These are phyloP conservation scores for Teleogryllus oceanicus DNA, from an alignment of 2,888 invertebrate genomes.

Conservation along the genomic window DNA sequence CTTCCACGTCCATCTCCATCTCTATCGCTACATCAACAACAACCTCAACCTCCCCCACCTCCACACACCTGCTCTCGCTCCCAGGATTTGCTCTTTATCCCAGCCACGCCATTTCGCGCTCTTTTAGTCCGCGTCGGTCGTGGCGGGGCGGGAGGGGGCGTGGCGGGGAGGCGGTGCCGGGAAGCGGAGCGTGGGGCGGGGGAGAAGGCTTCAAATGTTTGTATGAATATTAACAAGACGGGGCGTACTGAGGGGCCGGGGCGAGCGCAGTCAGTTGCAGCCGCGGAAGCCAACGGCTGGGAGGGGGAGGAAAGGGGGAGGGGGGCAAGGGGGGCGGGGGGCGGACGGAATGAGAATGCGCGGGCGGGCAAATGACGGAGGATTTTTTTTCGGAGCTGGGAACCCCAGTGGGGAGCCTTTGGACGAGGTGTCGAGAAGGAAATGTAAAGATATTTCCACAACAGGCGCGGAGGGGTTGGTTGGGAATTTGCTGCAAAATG, in stretches of 20 bases:
- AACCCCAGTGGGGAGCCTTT: background rate
- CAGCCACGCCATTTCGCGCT: background rate
- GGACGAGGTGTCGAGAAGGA: background rate
- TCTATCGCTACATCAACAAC: too few species aligned
- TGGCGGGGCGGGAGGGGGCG: background rate
- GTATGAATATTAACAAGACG: conserved; percentile 18
- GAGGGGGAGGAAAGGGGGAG: background rate
- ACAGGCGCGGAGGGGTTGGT: too few species aligned
- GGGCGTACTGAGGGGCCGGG: background rate
- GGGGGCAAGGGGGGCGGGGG: background rate
- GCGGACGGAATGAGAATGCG: conserved; percentile 6
- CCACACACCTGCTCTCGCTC: background rate
- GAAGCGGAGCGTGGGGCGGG: background rate
- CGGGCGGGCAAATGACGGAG: background rate
- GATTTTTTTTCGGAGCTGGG: background rate
- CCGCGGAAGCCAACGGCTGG: background rate
- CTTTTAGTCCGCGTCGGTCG: background rate
- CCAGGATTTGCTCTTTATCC: background rate
- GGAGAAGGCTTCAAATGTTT: background rate
- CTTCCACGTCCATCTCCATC: too few species aligned
- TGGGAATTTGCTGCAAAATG: too few species aligned
- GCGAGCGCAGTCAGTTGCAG: background rate
- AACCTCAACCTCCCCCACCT: too few species aligned
- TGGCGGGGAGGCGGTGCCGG: background rate
- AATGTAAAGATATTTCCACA: too few species aligned